Evolutionary conservation across 2,113 vertebrate species (phyloP).

Genomic region (Etheostoma cragini): DNA sequence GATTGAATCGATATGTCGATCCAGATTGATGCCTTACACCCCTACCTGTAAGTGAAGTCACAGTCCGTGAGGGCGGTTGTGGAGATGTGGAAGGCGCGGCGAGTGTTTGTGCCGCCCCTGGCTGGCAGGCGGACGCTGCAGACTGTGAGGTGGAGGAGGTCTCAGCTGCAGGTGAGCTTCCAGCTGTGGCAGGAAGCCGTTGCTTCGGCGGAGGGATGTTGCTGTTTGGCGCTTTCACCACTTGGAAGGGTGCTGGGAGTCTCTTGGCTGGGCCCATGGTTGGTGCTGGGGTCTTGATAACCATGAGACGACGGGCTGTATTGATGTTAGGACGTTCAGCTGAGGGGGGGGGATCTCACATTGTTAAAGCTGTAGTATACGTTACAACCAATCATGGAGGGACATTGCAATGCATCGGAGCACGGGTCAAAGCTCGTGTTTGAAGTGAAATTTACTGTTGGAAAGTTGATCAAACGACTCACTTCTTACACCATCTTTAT

Average conservation of each 20-base stretch:
- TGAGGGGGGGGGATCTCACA: background rate
- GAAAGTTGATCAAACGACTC: background rate
- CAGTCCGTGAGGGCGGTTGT: background rate
- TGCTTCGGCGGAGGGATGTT: background rate
- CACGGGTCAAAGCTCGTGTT: background rate
- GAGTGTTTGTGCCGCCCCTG: background rate
- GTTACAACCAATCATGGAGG: background rate
- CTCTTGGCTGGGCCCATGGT: background rate
- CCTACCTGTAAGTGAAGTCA: background rate
- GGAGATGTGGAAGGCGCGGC: background rate
- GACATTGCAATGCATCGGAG: background rate
- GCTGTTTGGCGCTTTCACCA: background rate
- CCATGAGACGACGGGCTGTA: background rate
- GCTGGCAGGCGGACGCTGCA: rapidly evolving
- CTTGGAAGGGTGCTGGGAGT: background rate
- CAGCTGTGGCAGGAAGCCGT: background rate
- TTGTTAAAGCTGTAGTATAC: background rate
- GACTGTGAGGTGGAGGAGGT: background rate
- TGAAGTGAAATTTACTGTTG: background rate
- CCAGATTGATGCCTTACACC: too few relatives aligned
- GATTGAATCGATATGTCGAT: too few relatives aligned
- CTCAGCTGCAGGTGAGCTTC: background rate
- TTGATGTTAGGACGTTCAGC: background rate
- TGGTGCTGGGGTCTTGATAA: slow-evolving; percentile 14
- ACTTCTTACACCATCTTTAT: too few relatives aligned